Evolutionary conservation across 2,888 invertebrate genomes (phyloP).

Genomic region (Eupithecia abbreviata): DNA sequence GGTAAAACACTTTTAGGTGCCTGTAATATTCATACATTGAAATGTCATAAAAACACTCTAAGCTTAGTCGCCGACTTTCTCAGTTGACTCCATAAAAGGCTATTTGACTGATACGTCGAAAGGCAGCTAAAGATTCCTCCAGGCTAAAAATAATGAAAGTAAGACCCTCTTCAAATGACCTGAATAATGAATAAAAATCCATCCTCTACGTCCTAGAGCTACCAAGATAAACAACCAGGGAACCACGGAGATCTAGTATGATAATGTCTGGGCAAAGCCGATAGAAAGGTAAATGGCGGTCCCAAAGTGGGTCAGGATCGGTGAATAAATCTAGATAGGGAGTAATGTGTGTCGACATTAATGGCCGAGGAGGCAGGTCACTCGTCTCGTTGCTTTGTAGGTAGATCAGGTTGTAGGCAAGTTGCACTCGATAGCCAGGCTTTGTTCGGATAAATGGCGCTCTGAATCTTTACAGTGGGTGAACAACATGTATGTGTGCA

Average conservation of each 20-base stretch:
- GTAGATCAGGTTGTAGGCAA: slow-evolving; percentile 13
- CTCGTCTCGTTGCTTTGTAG: slow-evolving; percentile 22
- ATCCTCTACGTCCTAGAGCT: slow-evolving; percentile 3
- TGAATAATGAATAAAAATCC: slow-evolving; percentile 14
- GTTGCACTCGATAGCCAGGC: slow-evolving; percentile 3
- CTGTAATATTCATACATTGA: neutral
- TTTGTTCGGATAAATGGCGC: neutral
- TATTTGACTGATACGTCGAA: neutral
- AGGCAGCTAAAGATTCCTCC: neutral
- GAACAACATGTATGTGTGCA: neutral
- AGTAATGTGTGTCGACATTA: slow-evolving; percentile 67
- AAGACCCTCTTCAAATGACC: slow-evolving; percentile 1
- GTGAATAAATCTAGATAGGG: slow-evolving; percentile 68
- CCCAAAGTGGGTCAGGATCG: slow-evolving; percentile 65
- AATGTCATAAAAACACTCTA: neutral
- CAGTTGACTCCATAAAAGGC: neutral
- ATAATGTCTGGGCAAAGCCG: slow-evolving; percentile 46
- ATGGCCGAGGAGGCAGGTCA: slow-evolving; percentile 42
- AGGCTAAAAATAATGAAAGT: neutral
- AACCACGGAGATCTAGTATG: slow-evolving; percentile 39
- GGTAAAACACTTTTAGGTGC: neutral
- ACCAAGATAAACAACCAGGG: slow-evolving; percentile 29
- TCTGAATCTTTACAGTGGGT: neutral
- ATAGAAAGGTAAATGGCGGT: slow-evolving; percentile 59
- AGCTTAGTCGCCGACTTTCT: neutral